Conservation (phyloP, 2,888 invertebrate species). For the Atherix ibis region DNA sequence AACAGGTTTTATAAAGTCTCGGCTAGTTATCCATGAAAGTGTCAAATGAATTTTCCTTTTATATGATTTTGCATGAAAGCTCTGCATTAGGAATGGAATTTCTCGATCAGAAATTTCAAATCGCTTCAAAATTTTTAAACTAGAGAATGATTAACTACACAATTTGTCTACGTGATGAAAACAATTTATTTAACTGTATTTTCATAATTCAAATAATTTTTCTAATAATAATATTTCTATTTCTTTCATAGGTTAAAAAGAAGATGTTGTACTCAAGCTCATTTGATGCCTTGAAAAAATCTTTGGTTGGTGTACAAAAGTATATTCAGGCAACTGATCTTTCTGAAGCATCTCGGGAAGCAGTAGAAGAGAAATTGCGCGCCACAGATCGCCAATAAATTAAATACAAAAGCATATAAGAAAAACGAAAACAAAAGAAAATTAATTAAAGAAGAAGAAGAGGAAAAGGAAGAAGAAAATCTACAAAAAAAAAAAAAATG, state of each 20-base stretch:
- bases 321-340: slow-evolving; percentile 94
- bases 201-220: too few species aligned
- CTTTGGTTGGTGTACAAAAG: slow-evolving; percentile 91
- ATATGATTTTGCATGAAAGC: too few species aligned
- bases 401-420: slow-evolving; percentile 6
- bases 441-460: slow-evolving; percentile 2
- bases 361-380: slow-evolving; percentile 85
- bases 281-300: slow-evolving; percentile 94
- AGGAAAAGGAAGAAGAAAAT: slow-evolving; percentile 6
- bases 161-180: too few species aligned
- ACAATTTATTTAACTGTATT: too few species aligned
- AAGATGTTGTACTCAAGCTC: slow-evolving; percentile 86
- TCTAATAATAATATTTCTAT: too few species aligned
- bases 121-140: too few species aligned
- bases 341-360: slow-evolving; percentile 85
- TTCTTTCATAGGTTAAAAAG: slow-evolving; percentile 45
- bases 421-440: slow-evolving; percentile 1
- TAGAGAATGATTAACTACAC: too few species aligned
- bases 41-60: too few species aligned
- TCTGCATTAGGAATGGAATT: too few species aligned
- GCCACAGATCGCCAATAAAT: slow-evolving; percentile 82
- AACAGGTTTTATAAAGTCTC: too few species aligned
- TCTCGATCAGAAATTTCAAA: too few species aligned
- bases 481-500: slow-evolving; percentile 6
- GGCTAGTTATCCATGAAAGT: too few species aligned